Evolutionary conservation across 1,140 invertebrate genomes (phyloP).

Genomic region (Dolichoris vasculosae): DNA sequence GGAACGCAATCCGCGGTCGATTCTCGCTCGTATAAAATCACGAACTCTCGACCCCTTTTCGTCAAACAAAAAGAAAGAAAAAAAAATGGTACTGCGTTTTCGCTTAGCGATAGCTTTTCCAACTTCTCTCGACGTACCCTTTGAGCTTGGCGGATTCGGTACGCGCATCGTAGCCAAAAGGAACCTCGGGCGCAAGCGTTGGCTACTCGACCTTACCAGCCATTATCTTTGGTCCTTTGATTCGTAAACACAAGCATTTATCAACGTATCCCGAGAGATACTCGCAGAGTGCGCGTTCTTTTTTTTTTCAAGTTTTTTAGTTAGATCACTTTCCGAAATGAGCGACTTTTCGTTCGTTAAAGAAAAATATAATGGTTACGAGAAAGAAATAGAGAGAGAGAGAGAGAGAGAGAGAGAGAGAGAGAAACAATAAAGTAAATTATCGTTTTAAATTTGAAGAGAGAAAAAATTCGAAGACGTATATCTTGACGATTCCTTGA

Average conservation of each 20-base stretch:
- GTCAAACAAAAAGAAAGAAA: not conserved
- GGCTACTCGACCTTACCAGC: not conserved
- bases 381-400: not conserved
- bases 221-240: not conserved
- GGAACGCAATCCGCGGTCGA: not conserved
- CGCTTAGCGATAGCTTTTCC: not conserved
- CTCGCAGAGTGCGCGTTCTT: not conserved
- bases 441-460: too few species aligned
- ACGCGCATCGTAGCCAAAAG: not conserved
- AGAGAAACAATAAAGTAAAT: not conserved
- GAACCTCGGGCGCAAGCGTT: not conserved
- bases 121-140: not conserved
- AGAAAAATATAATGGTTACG: not conserved
- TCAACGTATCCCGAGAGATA: not conserved
- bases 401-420: not conserved
- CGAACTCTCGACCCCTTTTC: not conserved
- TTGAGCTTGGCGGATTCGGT: not conserved
- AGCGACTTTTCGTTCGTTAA: slow-evolving; percentile 1
- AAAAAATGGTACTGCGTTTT: not conserved
- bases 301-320: not conserved
- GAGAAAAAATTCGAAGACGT: not conserved
- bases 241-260: not conserved
- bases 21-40: not conserved
- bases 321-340: not conserved
- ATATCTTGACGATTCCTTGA: not conserved